Conservation (phyloP, 2,888 invertebrate species). For the Eledona agricola region DNA sequence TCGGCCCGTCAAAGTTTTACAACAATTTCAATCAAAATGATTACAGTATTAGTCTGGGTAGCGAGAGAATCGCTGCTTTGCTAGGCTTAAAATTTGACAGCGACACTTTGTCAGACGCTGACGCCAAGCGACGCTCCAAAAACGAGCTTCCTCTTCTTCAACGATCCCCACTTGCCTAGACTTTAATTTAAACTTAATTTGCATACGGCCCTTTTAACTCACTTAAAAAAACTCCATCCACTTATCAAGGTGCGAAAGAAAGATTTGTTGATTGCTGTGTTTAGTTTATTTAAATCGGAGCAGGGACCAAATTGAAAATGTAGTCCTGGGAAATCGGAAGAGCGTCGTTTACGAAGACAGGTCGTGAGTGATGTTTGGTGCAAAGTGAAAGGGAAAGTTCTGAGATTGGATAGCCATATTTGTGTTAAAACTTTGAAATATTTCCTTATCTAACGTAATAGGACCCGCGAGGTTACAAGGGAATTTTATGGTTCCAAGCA, state of each 20-base stretch:
- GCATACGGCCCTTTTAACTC: constrained; percentile 31
- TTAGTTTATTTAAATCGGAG: no score
- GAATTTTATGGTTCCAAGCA: constrained; percentile 9
- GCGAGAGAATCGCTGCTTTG: constrained; percentile 44
- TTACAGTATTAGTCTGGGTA: constrained; percentile 55
- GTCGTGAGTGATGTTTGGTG: constrained; percentile 14
- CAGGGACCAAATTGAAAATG: no score
- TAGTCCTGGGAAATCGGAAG: constrained; percentile 5
- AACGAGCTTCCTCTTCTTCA: constrained; percentile 3
- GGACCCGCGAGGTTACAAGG: constrained; percentile 22
- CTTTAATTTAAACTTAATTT: constrained; percentile 44
- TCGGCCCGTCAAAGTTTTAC: constrained; percentile 56
- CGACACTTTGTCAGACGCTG: constrained; percentile 47
- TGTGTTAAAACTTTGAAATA: constrained; percentile 27
- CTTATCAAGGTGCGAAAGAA: constrained; percentile 10
- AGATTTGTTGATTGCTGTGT: no score
- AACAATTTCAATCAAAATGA: constrained; percentile 60
- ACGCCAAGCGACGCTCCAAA: constrained; percentile 18
- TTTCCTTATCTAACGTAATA: constrained; percentile 26
- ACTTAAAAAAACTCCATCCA: constrained; percentile 28
- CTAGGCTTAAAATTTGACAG: constrained; percentile 49
- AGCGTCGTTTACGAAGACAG: constrained; percentile 15
- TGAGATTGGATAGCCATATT: constrained; percentile 23
- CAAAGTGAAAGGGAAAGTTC: constrained; percentile 26
- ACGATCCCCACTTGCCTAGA: constrained; percentile 9